Base-by-base conservation (phyloP, 2,113 vertebrate genomes). In the Bujurquina vittata region DNA sequence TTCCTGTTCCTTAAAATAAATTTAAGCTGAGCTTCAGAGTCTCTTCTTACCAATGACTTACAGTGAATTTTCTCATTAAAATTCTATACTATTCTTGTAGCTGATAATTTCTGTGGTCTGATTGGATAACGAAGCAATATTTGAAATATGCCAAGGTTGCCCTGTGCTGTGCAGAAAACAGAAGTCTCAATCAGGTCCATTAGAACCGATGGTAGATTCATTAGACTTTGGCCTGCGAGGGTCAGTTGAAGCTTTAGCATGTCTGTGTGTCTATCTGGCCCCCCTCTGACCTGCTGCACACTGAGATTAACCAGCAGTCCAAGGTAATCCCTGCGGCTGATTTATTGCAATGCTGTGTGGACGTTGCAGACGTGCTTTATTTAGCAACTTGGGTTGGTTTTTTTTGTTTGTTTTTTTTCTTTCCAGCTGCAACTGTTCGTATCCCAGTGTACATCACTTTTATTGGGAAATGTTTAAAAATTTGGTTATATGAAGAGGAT, bases 281-380 rank as follows among this genome's bases (percentile, higher is more conserved):
- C 65, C 43, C 20, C 3, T 46, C 77, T 76, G 78, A 85, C 61
- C 88, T 78, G 80, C 73, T 63, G 31, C 81, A 77, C 14, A 55
- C 62, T 77, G 86, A 82, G 91, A 92, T 95, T 93, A 93, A 92
- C 83, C 90, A 81, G 18, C 83, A 74, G 84, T 86, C 77, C 57
- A 22, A 67, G 17, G 80, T 94, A 94, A 95, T 93, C 91, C 89
- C 75, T 55, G 87, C 78, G 85, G 43, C 82, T 90, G 84, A 83
- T 90, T 93, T 86, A 78, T 79, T 75, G 58, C 86, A 91, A 84
- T 91, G 83, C 86, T 52, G 5, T 58, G 79, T 33, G 29, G 83
- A 86, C 77, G 78, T 58, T 74, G 55, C 72, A 55, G 61, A 83
- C 83, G 75, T 31, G 84, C 55, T 81, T 84, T 61, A 79, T 80